Conservation (phyloP, 1,140 invertebrate genomes). For the Coptotermes formosanus region DNA sequence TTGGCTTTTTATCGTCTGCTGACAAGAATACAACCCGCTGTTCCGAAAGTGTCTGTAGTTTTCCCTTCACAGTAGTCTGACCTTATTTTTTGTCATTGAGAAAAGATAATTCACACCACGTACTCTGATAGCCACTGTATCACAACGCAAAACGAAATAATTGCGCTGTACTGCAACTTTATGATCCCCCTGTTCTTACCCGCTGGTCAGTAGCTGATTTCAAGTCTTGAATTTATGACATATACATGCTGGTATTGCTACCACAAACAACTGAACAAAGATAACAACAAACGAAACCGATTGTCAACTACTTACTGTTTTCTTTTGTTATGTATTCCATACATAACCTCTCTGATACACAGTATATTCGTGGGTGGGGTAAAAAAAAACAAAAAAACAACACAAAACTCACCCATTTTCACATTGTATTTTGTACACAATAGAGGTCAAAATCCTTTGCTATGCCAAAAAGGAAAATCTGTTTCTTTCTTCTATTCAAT, state of each 20-base stretch:
- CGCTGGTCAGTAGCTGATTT: constrained; percentile 14
- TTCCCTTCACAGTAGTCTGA: too few relatives aligned
- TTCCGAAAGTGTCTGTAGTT: too few relatives aligned
- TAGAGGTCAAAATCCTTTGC: constrained; percentile 28
- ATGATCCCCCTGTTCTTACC: constrained; percentile 2
- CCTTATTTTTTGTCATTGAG: too few relatives aligned
- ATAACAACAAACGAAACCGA: constrained; percentile 18
- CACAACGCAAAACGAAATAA: not conserved
- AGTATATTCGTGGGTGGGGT: constrained; percentile 22
- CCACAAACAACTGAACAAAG: constrained; percentile 15
- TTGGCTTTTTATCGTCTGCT: too few relatives aligned
- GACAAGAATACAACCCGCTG: too few relatives aligned
- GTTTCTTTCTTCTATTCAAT: constrained; percentile 28
- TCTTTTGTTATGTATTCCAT: constrained; percentile 19
- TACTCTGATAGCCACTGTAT: too few relatives aligned
- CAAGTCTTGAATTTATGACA: not conserved
- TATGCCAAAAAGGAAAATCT: constrained; percentile 26
- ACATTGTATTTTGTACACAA: constrained; percentile 30
- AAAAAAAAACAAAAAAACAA: constrained; percentile 14
- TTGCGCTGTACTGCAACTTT: not conserved
- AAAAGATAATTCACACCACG: too few relatives aligned
- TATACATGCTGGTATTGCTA: not conserved
- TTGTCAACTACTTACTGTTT: constrained; percentile 16
- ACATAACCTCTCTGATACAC: constrained; percentile 15
- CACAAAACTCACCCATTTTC: constrained; percentile 26